Conservation (phyloP, 2,888 invertebrate species). For the Agrochola macilenta region DNA sequence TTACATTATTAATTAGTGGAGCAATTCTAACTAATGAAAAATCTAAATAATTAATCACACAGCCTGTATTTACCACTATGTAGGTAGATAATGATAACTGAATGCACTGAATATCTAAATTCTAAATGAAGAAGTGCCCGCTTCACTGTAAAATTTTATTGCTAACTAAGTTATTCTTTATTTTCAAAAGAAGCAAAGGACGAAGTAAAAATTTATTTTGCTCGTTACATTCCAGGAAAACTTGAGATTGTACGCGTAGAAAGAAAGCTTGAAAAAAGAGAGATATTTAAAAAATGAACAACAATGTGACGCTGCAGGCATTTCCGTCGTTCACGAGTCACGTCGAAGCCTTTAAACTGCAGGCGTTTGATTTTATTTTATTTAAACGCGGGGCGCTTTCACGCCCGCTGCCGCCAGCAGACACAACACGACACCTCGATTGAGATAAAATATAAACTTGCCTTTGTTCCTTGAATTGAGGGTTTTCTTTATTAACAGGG, state of each 20-base stretch:
- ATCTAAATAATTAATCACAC: conserved; percentile 22
- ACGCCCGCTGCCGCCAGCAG: conserved; percentile 48
- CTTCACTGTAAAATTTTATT: conserved; percentile 9
- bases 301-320: conserved; percentile 61
- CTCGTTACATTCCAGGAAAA: conserved; percentile 31
- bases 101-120: conserved; percentile 1
- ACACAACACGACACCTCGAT: conserved; percentile 48
- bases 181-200: conserved; percentile 6
- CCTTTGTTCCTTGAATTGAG: conserved; percentile 27
- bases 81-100: conserved; percentile 7
- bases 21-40: conserved; percentile 24
- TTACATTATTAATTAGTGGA: conserved; percentile 11
- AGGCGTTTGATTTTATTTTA: conserved; percentile 72
- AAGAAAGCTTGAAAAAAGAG: conserved; percentile 30
- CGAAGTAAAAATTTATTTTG: not conserved
- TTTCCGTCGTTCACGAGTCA: conserved; percentile 58
- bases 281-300: conserved; percentile 51
- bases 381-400: conserved; percentile 65
- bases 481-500: not conserved
- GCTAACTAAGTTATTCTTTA: not conserved
- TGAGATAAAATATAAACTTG: conserved; percentile 36
- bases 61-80: not conserved
- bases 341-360: conserved; percentile 63
- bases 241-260: conserved; percentile 23
- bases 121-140: conserved; percentile 2